A percentile compares a stretch with the other conserved stretches of the same genome.
These are phyloP conservation scores for Bruchidius siliquastri DNA, from an alignment of 2,888 invertebrate genomes.

Conservation along the genomic window DNA sequence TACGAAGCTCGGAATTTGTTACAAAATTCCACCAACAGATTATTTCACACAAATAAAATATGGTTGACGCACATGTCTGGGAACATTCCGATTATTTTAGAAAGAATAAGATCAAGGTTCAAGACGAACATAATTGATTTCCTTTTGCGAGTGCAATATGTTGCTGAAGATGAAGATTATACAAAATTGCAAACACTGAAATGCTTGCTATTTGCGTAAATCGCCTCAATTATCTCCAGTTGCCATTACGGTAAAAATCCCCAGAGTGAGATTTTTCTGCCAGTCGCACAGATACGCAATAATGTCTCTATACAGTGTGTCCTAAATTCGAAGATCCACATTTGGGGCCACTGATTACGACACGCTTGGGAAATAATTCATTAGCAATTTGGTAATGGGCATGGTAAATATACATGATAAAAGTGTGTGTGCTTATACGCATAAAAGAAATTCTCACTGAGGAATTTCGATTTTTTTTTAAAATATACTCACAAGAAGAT, in stretches of 20 bases:
- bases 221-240: not conserved
- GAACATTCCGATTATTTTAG: not conserved
- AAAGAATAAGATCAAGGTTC: not conserved
- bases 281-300: not conserved
- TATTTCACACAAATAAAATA: not conserved
- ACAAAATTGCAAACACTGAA: not conserved
- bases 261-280: not conserved
- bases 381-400: not conserved
- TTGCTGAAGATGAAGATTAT: not conserved
- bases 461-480: too few relatives aligned
- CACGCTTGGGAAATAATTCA: not conserved
- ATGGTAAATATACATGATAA: too few relatives aligned
- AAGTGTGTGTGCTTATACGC: too few relatives aligned
- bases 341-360: not conserved
- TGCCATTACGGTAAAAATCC: not conserved
- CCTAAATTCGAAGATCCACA: not conserved
- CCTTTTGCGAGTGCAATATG: not conserved
- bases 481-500: too few relatives aligned
- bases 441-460: too few relatives aligned
- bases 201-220: not conserved
- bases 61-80: not conserved
- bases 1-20: not conserved
- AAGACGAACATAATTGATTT: not conserved
- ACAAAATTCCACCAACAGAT: not conserved
- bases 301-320: not conserved